These are phyloP conservation scores for Drosophila parthenogenetica DNA, from an alignment of 2,888 invertebrate species.

Conservation along the genomic window DNA sequence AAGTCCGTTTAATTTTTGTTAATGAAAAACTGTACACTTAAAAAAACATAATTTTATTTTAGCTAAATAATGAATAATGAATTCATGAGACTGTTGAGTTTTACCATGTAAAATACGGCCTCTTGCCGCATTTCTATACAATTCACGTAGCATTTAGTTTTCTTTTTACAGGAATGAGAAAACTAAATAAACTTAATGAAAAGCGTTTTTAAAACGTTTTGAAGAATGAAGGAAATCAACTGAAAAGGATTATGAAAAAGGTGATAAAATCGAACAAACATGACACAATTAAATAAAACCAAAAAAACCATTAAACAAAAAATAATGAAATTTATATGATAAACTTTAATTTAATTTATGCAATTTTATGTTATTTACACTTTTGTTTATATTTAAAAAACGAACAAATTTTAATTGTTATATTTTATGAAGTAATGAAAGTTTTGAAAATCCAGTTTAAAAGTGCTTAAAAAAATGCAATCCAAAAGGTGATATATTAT, in stretches of 20 bases:
- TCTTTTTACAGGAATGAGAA: constrained; percentile 74
- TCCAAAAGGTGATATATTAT: constrained; percentile 47
- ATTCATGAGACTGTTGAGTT: constrained; percentile 51
- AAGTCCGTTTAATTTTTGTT: too few species aligned
- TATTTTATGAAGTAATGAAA: constrained; percentile 47
- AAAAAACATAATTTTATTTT: too few species aligned
- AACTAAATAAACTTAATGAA: constrained; percentile 54
- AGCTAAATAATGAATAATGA: background rate
- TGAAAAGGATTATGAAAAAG: constrained; percentile 59
- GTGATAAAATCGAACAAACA: constrained; percentile 59
- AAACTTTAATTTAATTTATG: constrained; percentile 67
- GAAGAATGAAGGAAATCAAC: constrained; percentile 64
- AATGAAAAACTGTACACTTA: too few species aligned
- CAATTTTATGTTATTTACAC: constrained; percentile 74
- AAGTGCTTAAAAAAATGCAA: constrained; percentile 26
- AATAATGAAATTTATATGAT: constrained; percentile 50
- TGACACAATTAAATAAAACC: constrained; percentile 24
- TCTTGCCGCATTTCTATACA: constrained; percentile 59
- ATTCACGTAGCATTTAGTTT: constrained; percentile 73
- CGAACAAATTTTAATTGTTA: constrained; percentile 66
- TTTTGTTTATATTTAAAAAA: constrained; percentile 60
- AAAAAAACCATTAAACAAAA: constrained; percentile 21
- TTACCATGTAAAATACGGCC: constrained; percentile 52
- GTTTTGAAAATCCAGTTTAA: constrained; percentile 17
- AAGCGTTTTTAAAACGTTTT: constrained; percentile 45